Base-by-base conservation (phyloP, 2,888 invertebrate species). In the Brenthis daphne region DNA sequence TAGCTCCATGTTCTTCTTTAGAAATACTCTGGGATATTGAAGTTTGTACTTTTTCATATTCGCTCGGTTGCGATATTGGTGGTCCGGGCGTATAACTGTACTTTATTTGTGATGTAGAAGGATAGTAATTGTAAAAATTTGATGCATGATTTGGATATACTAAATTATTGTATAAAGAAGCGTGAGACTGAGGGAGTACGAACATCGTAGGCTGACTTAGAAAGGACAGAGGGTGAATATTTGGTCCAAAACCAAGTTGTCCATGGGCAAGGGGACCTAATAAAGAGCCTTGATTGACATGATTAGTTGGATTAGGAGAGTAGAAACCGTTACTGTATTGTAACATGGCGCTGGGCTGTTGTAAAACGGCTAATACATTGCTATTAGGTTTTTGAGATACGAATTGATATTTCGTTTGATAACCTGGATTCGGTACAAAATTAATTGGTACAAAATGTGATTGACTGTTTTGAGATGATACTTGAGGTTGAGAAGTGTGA, bases 361-460 rank as follows among this genome's bases (percentile, higher is more conserved):
- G 92, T 13, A 91, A 69, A 14, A 90, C 75, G 47, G 90, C 82
- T 12, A 92, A 71, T 2, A 89, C 77, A 57, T 89, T 88, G 1
- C 89, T 87, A 33, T 79, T 82, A 20, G 82, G 71, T 73, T 92
- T 93, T 0, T 89, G 79, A 1, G 90, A 87, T 2, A 90, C 77
- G 20, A 90, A 67, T 77, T 93, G 92, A 68, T 90, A 92, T 71
- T 92, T 93, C 0, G 89, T 77, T 74, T 93, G 93, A 69, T 90
- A 92, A 2, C 90, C 91, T n/a, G 87, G 80, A 74, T 79, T 90
- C 0, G 89, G 88, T 14, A 90, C 76, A 63, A 90, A 91, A 69
- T 89, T 92, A 20, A 91, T 74, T 0, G 90, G 91, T 2, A 89
- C 78, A 68, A 89, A 90, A 56, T 89, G 89, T 0, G 89, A 81